phyloP scores from a whole-genome alignment of 2,113 vertebrate species.

The Microtus montanus region DNA sequence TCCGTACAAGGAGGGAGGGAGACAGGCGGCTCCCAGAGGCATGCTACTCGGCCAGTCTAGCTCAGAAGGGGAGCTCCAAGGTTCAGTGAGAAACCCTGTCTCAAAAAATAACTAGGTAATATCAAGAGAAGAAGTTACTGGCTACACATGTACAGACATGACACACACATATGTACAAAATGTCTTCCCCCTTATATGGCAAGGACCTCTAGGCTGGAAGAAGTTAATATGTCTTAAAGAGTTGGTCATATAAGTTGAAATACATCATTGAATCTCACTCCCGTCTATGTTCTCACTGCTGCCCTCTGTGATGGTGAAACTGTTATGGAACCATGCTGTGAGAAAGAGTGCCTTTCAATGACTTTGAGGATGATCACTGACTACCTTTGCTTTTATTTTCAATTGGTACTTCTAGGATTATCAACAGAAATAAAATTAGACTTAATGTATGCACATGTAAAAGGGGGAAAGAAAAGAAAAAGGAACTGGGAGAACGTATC shows the following conservation, averaged over 20 bases:
- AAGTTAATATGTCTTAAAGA: background rate
- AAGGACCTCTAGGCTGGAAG: background rate
- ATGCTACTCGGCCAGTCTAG: background rate
- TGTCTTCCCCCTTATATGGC: background rate
- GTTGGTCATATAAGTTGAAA: background rate
- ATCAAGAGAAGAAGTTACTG: background rate
- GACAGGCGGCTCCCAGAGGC: background rate
- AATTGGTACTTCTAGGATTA: conserved; percentile 40
- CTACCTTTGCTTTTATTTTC: conserved; percentile 17
- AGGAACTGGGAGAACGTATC: background rate
- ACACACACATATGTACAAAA: background rate
- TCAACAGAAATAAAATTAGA: conserved; percentile 10
- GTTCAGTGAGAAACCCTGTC: background rate
- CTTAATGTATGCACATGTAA: background rate
- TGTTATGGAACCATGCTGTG: background rate
- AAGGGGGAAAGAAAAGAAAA: background rate
- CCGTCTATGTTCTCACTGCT: background rate
- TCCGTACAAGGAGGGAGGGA: background rate
- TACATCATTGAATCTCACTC: background rate
- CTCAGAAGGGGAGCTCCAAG: background rate
- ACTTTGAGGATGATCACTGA: background rate
- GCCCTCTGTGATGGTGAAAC: background rate
- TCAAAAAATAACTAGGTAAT: background rate
- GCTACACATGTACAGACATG: background rate
- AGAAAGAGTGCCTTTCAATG: background rate